These are phyloP conservation scores for Xanthostigma xanthostigma DNA, from an alignment of 2,888 invertebrate species.

Conservation along the genomic window DNA sequence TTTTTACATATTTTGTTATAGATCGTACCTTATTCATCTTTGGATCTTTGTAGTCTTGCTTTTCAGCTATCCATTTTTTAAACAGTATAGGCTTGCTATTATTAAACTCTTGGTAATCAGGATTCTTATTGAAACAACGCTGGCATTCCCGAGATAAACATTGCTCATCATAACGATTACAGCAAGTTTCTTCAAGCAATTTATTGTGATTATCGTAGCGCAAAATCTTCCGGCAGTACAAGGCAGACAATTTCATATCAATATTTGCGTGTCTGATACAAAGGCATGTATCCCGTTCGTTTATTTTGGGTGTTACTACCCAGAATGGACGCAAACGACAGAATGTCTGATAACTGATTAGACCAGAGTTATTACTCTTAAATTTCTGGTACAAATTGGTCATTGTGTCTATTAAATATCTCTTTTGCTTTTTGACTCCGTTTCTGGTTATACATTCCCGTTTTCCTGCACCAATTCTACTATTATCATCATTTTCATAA, in stretches of 20 bases:
- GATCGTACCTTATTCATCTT: conserved; percentile 17
- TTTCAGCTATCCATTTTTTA: background rate
- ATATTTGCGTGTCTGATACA: conserved; percentile 7
- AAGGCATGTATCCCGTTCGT: conserved; percentile 10
- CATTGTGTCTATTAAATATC: conserved; percentile 15
- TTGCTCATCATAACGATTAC: conserved; percentile 2
- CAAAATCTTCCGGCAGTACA: background rate
- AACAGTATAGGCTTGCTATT: conserved; percentile 2
- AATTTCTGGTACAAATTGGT: conserved; percentile 16
- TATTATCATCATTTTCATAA: conserved; percentile 17
- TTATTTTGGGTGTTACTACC: conserved; percentile 6
- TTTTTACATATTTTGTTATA: conserved; percentile 16
- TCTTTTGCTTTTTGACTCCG: conserved; percentile 11
- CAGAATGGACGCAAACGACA: conserved; percentile 8
- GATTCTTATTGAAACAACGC: background rate
- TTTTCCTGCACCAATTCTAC: conserved; percentile 16
- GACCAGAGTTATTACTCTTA: background rate
- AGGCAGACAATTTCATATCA: conserved; percentile 1
- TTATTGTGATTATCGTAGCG: background rate
- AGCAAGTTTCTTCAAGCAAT: background rate
- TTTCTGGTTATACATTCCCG: conserved; percentile 16
- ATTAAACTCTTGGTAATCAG: conserved; percentile 4
- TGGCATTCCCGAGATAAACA: conserved; percentile 4
- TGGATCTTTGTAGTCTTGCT: conserved; percentile 9
- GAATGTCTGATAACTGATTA: background rate